Base-by-base conservation (phyloP, 2,113 vertebrate genomes). In the Epinephelus lanceolatus region DNA sequence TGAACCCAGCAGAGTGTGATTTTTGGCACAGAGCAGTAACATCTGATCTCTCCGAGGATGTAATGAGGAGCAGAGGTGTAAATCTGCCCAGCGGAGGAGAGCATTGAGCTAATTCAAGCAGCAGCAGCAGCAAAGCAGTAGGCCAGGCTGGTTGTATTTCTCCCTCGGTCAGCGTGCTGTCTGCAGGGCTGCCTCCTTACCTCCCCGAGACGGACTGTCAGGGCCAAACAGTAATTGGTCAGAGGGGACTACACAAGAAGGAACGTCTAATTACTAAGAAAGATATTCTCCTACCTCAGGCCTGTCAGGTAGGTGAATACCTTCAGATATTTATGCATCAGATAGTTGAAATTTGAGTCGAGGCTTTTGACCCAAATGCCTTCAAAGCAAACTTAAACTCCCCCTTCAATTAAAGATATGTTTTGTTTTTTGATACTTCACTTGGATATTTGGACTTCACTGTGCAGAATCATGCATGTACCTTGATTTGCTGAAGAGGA, bases 191-290 rank as follows among this genome's bases (percentile, higher is more conserved):
- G 56, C 51, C 76, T 63, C 52, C 67, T 59, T 68, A 61, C n/a
- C 77, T 72, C 37, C 18, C 49, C 42, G 40, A 72, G 78, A 84
- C 62, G 33, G 72, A 75, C 87, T 55, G 85, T 66, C 78, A 77
- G 72, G 65, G 80, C 79, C 75, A 59, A 68, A 63, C 60, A 52
- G 82, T 84, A 86, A 90, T 83, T 90, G 90, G 85, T 85, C 79
- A 71, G 79, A 68, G 30, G 80, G 78, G 86, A 87, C 65, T 60
- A 18, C 3, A 33, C 71, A 75, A 19, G 61, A 70, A 82, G 80
- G 65, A 83, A 40, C 37, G 10, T 85, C 65, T 88, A 80, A 86
- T 91, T 85, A 82, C 71, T 23, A 57, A 73, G 76, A 78, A 77
- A 71, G 47, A 71, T 63, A 17, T 55, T 52, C 37, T 52, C 19